These are phyloP conservation scores for Glossophaga mutica DNA, from an alignment of 2,797 vertebrate species.

Conservation along the genomic window DNA sequence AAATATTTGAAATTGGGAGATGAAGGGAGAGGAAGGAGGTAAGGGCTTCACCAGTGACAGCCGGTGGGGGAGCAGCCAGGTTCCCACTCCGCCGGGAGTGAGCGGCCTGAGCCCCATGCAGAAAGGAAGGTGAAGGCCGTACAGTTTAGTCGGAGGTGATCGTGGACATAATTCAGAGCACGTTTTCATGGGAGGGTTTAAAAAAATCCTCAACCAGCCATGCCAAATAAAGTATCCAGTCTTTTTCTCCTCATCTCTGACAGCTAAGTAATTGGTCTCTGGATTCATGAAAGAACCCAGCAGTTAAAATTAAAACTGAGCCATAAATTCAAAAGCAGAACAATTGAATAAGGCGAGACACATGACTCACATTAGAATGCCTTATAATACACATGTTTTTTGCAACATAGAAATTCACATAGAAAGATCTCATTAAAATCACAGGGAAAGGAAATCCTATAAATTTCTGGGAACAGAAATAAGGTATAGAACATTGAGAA, in stretches of 20 bases:
- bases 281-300: neutral
- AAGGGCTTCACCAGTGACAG: neutral
- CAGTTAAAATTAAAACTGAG: neutral
- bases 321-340: neutral
- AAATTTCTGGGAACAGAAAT: neutral
- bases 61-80: neutral
- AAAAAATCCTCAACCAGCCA: neutral
- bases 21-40: neutral
- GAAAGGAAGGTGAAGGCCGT: neutral
- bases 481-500: neutral
- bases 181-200: neutral
- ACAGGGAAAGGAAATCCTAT: neutral
- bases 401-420: neutral
- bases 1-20: neutral
- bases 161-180: neutral
- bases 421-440: neutral
- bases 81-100: neutral
- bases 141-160: neutral
- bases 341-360: neutral
- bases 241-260: neutral
- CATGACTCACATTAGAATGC: neutral
- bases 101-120: neutral
- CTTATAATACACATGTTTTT: neutral
- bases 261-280: neutral
- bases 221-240: neutral